A percentile compares a stretch with the other conserved stretches of the same genome.
These are phyloP conservation scores for Cyprinodon tularosa DNA, from an alignment of 2,113 vertebrate species.

Conservation along the genomic window DNA sequence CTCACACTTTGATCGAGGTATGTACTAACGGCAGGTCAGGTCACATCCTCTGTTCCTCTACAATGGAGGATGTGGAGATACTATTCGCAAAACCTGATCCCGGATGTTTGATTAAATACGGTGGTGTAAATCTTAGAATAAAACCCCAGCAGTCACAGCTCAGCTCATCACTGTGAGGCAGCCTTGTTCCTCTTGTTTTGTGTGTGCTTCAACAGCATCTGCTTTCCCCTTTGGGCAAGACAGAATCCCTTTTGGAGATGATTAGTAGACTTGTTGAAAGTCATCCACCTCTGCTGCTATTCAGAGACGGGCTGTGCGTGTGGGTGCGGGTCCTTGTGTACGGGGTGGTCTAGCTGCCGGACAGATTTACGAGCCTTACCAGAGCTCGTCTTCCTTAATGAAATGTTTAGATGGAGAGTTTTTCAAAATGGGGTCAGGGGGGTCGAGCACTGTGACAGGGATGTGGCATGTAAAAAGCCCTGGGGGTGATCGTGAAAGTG, in stretches of 20 bases:
- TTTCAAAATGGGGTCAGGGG: slow-evolving; percentile 69
- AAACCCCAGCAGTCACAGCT: slow-evolving; percentile 42
- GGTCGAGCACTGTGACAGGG: slow-evolving; percentile 57
- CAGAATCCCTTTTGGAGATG: slow-evolving; percentile 54
- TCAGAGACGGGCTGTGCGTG: slow-evolving; percentile 39
- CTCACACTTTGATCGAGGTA: slow-evolving; percentile 10
- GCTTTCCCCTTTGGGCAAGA: slow-evolving; percentile 45
- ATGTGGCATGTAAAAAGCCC: slow-evolving; percentile 48
- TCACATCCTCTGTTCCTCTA: slow-evolving; percentile 10
- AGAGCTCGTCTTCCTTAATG: slow-evolving; percentile 65
- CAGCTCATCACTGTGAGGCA: slow-evolving; percentile 13
- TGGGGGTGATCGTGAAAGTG: slow-evolving; percentile 36
- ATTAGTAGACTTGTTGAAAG: slow-evolving; percentile 66
- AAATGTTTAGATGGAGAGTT: slow-evolving; percentile 75
- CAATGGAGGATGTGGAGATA: slow-evolving; percentile 23
- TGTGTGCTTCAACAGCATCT: slow-evolving; percentile 1
- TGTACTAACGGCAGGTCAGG: slow-evolving; percentile 33
- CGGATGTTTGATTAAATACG: slow-evolving; percentile 31
- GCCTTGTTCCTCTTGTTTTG: slow-evolving; percentile 5
- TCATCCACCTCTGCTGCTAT: slow-evolving; percentile 48
- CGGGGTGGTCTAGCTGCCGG: slow-evolving; percentile 65
- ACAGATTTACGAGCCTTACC: slow-evolving; percentile 67
- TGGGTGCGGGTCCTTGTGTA: slow-evolving; percentile 24
- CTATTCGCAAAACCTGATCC: slow-evolving; percentile 34
- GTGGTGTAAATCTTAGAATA: slow-evolving; percentile 19